These are phyloP conservation scores for Lasioglossum malachurum DNA, from an alignment of 2,888 invertebrate species.

Conservation along the genomic window DNA sequence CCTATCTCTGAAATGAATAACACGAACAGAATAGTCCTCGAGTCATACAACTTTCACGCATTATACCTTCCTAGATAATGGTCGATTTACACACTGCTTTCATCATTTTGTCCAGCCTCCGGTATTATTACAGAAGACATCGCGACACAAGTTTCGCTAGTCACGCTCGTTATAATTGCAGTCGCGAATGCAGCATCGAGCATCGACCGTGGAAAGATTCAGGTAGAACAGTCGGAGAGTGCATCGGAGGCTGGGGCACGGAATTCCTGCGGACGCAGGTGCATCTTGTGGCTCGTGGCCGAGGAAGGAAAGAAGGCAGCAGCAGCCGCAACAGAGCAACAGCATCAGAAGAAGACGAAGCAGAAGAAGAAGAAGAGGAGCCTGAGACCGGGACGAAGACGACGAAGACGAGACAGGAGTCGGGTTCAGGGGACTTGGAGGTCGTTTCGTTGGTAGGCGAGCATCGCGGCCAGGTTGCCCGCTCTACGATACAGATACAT, in stretches of 20 bases:
- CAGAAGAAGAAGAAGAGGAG: slow-evolving; percentile 15
- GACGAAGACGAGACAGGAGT: slow-evolving; percentile 44
- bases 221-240: neutral
- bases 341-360: neutral
- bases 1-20: neutral
- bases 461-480: slow-evolving; percentile 50
- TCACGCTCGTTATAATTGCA: neutral
- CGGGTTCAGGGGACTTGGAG: slow-evolving; percentile 52
- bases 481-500: slow-evolving; percentile 58
- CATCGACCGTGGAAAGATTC: neutral
- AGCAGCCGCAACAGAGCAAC: neutral
- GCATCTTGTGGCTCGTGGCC: slow-evolving; percentile 54
- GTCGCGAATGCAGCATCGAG: neutral
- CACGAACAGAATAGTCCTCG: neutral
- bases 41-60: neutral
- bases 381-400: neutral
- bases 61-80: neutral
- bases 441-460: slow-evolving; percentile 56
- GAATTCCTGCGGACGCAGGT: slow-evolving; percentile 58
- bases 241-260: slow-evolving; percentile 37
- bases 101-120: neutral
- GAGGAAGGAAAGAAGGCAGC: slow-evolving; percentile 10
- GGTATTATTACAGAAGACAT: neutral
- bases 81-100: neutral
- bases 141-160: neutral